Conservation (phyloP, 2,113 vertebrate genomes). For the Tupaia chinensis region DNA sequence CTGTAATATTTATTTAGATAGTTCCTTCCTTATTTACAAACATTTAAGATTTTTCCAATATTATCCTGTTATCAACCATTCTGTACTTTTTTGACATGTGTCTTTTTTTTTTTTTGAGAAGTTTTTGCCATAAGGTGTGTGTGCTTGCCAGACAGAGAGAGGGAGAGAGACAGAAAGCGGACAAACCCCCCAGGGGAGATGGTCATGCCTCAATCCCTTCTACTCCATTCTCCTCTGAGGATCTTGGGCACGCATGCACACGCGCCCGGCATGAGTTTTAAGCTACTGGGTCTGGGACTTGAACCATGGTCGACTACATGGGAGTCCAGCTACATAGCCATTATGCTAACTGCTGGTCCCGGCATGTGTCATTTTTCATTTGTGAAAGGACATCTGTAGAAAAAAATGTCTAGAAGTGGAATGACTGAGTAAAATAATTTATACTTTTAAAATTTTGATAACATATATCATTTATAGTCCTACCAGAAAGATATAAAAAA, state of each 20-base stretch:
- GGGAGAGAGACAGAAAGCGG: no score
- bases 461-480: not conserved
- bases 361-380: constrained; percentile 10
- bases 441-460: not conserved
- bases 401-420: not conserved
- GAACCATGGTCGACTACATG: no score
- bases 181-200: no score
- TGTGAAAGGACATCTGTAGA: not conserved
- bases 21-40: not conserved
- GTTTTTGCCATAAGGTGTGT: no score
- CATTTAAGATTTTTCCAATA: constrained; percentile 16
- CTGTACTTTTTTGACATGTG: not conserved
- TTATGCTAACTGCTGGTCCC: no score
- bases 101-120: constrained; percentile 52
- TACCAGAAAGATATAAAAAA: constrained; percentile 18
- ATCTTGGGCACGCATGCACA: no score
- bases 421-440: constrained; percentile 33
- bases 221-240: no score
- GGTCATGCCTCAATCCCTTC: no score
- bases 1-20: constrained; percentile 12
- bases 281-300: no score
- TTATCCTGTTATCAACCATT: not conserved
- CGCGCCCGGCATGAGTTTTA: no score
- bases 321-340: no score
- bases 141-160: no score